Conservation (phyloP, 92 coral and sea anemone genomes). For the Muricea muricata region DNA sequence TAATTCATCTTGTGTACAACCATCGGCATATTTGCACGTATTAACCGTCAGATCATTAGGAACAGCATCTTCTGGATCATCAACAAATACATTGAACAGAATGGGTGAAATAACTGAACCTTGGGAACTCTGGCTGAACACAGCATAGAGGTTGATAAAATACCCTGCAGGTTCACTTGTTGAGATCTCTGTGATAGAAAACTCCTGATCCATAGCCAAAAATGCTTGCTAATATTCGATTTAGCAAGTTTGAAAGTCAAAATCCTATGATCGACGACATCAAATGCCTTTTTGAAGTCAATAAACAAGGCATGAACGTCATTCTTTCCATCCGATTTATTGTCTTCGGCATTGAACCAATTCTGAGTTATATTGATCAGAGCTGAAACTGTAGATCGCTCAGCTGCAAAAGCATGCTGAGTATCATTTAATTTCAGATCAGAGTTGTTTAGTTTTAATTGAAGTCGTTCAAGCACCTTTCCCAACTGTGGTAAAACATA, state of each 20-base stretch:
- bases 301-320: conserved; percentile 45
- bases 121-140: too few relatives aligned
- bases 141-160: too few relatives aligned
- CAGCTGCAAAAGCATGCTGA: conserved; percentile 16
- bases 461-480: conserved; percentile 16
- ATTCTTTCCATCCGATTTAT: conserved; percentile 13
- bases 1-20: too few relatives aligned
- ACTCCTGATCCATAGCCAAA: not conserved
- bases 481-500: not conserved
- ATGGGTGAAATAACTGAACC: too few relatives aligned
- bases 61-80: too few relatives aligned
- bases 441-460: conserved; percentile 1
- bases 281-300: conserved; percentile 44
- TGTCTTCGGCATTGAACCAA: conserved; percentile 39
- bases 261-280: not conserved
- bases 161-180: not conserved
- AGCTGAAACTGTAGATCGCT: conserved; percentile 31
- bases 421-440: conserved; percentile 16
- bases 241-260: not conserved
- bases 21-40: too few relatives aligned
- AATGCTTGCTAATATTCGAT: not conserved
- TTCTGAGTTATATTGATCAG: conserved; percentile 32
- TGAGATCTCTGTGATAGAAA: not conserved
- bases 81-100: too few relatives aligned
- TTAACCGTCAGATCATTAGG: too few relatives aligned